These are phyloP conservation scores for Cryptophagus acutangulus DNA, from an alignment of 2,888 invertebrate species.

Conservation along the genomic window DNA sequence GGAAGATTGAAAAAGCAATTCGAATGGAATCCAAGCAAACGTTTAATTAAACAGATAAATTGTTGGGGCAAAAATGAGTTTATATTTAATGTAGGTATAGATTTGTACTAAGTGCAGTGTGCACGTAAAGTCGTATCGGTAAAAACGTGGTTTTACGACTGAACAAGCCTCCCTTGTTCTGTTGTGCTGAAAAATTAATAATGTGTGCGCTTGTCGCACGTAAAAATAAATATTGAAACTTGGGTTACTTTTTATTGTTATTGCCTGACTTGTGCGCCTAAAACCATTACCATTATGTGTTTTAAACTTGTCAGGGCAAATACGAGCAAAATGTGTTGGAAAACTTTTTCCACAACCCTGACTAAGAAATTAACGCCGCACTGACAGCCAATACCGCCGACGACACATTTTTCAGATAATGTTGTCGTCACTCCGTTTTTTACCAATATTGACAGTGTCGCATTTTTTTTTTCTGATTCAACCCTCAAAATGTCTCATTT, in stretches of 20 bases:
- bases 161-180: slow-evolving; percentile 23
- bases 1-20: neutral
- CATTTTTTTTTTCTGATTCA: too few species aligned
- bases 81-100: slow-evolving; percentile 13
- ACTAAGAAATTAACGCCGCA: too few species aligned
- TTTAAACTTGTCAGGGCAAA: slow-evolving; percentile 16
- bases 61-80: neutral
- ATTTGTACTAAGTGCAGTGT: slow-evolving; percentile 20
- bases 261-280: slow-evolving; percentile 26
- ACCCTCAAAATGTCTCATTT: neutral
- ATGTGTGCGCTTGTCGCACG: slow-evolving; percentile 32
- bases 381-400: too few species aligned
- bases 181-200: slow-evolving; percentile 40
- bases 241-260: slow-evolving; percentile 40
- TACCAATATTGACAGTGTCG: neutral
- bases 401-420: too few species aligned
- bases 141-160: slow-evolving; percentile 37
- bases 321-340: too few species aligned
- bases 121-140: slow-evolving; percentile 35
- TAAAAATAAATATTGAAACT: slow-evolving; percentile 40
- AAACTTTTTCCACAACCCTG: too few species aligned
- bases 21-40: neutral
- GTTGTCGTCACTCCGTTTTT: too few species aligned
- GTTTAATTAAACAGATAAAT: slow-evolving; percentile 1
- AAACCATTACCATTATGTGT: slow-evolving; percentile 31